Conservation (phyloP, 2,113 vertebrate genomes). For the Hippopotamus amphibius region DNA sequence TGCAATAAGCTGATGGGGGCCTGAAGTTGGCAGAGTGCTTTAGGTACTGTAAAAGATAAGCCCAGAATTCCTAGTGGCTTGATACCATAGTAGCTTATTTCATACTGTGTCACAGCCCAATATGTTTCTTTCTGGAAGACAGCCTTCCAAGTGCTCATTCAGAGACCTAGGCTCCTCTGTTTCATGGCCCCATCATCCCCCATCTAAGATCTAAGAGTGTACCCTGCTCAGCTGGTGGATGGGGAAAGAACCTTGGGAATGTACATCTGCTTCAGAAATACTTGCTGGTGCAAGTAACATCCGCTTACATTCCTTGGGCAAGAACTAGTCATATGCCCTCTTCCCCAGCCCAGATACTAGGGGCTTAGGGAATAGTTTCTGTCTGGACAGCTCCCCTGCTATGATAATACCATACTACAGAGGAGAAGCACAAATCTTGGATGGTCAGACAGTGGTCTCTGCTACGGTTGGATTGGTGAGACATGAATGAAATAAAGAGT, state of each 20-base stretch:
- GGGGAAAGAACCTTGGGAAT: background rate
- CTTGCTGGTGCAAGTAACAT: background rate
- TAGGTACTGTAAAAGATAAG: background rate
- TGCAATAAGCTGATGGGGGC: background rate
- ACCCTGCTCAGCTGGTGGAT: background rate
- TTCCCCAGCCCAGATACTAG: background rate
- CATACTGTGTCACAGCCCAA: background rate
- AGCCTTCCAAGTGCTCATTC: background rate
- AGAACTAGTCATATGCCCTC: background rate
- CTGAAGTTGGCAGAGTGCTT: background rate
- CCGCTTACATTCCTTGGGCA: background rate
- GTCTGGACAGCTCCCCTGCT: background rate
- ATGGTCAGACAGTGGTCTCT: background rate
- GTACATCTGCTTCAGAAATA: background rate
- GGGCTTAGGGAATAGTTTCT: background rate
- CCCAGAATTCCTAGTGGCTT: background rate
- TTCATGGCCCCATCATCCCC: background rate
- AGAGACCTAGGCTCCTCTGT: background rate
- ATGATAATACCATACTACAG: background rate
- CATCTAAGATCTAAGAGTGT: background rate
- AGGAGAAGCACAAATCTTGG: background rate
- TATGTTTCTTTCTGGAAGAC: background rate
- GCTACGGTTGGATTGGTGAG: background rate
- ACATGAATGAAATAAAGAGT: background rate
- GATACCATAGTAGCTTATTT: background rate